Percentiles rank a stretch among this genome's conserved stretches.
Conservation (phyloP, 2,797 vertebrate genomes). For the Valencia hispanica region DNA sequence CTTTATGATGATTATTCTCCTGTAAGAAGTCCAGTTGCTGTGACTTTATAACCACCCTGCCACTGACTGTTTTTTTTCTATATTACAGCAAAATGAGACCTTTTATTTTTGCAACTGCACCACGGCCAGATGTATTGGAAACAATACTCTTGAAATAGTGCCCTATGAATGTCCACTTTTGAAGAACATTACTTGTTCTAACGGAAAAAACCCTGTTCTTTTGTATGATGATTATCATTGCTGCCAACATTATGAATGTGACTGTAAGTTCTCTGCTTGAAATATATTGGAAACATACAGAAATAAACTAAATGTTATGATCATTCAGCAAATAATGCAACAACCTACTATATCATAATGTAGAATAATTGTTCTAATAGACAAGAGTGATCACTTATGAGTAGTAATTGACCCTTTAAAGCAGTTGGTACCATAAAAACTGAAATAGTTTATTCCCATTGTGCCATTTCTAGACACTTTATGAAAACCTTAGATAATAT, state of each 20-base stretch:
- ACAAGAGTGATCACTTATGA: too few relatives aligned
- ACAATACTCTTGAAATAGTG: conserved; percentile 78
- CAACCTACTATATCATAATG: too few relatives aligned
- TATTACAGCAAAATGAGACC: conserved; percentile 75
- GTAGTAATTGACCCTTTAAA: too few relatives aligned
- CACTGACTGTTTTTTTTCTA: conserved; percentile 7
- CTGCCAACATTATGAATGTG: conserved; percentile 88
- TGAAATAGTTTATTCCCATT: background rate
- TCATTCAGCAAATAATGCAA: too few relatives aligned
- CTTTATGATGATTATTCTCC: too few relatives aligned
- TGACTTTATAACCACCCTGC: too few relatives aligned
- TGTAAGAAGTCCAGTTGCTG: too few relatives aligned
- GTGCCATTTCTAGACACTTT: background rate
- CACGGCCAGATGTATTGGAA: conserved; percentile 79
- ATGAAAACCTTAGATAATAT: background rate
- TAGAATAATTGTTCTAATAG: too few relatives aligned
- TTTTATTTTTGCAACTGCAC: conserved; percentile 79
- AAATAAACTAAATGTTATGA: too few relatives aligned
- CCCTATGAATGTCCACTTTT: conserved; percentile 79
- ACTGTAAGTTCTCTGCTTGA: conserved; percentile 91
- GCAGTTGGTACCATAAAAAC: too few relatives aligned
- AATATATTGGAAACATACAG: too few relatives aligned
- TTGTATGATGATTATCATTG: conserved; percentile 82
- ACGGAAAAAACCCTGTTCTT: conserved; percentile 80
- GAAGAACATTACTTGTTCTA: conserved; percentile 84